phyloP scores from a whole-genome alignment of 1,140 invertebrate genomes.

The Papilio aristodemus region DNA sequence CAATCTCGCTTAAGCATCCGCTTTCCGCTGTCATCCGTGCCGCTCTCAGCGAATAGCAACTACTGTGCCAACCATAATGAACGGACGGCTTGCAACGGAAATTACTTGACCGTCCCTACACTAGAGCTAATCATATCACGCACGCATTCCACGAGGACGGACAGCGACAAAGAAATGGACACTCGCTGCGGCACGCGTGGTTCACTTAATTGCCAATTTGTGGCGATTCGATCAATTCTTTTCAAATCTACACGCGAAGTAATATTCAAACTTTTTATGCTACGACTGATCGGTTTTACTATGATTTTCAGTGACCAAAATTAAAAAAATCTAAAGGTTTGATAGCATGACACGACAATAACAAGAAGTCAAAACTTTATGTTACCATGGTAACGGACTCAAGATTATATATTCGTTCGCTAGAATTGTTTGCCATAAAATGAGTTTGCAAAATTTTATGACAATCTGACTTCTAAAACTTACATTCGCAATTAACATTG shows the following conservation, averaged over 20 bases:
- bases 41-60: not conserved
- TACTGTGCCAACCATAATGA: constrained; percentile 16
- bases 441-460: too few species aligned
- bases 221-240: constrained; percentile 15
- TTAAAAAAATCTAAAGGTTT: too few species aligned
- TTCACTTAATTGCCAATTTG: constrained; percentile 14
- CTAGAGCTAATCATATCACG: constrained; percentile 26
- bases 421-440: too few species aligned
- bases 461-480: too few species aligned
- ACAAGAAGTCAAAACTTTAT: too few species aligned
- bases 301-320: too few species aligned
- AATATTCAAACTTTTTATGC: not conserved
- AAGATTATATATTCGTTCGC: too few species aligned
- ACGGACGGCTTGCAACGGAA: constrained; percentile 6
- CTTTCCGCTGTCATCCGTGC: not conserved
- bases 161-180: constrained; percentile 17
- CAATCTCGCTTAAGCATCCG: not conserved
- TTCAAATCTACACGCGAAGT: not conserved
- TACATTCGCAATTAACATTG: too few species aligned
- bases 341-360: too few species aligned
- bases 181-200: constrained; percentile 18
- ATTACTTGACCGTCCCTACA: constrained; percentile 23
- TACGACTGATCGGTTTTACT: too few species aligned
- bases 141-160: constrained; percentile 21
- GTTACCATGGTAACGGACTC: too few species aligned